phyloP scores from a whole-genome alignment of 2,113 vertebrate genomes.

The Urocolius indicus region DNA sequence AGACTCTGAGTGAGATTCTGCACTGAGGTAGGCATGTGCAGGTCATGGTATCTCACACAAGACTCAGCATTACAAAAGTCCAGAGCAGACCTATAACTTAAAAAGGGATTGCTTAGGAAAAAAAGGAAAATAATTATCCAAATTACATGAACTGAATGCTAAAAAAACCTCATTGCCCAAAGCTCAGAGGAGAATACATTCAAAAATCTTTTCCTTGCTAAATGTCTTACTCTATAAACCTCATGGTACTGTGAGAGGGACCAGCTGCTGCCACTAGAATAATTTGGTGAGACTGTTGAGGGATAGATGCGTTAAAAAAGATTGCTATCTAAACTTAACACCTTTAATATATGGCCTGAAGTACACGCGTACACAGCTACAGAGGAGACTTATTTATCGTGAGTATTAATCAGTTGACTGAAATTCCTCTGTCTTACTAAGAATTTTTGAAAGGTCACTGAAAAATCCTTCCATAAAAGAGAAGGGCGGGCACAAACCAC shows the following conservation, averaged over 20 bases:
- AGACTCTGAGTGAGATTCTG: not conserved
- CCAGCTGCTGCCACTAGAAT: not conserved
- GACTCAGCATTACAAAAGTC: not conserved
- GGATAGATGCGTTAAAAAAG: not conserved
- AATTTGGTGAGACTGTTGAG: not conserved
- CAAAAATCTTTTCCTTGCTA: not conserved
- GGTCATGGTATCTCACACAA: accelerated
- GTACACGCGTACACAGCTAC: not conserved
- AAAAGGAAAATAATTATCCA: not conserved
- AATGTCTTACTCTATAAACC: not conserved
- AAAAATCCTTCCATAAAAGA: not conserved
- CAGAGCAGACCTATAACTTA: not conserved
- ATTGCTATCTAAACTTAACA: not conserved
- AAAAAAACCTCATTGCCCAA: not conserved
- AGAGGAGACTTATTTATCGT: not conserved
- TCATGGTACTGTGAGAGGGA: not conserved
- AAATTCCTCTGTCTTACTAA: not conserved
- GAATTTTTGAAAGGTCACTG: not conserved
- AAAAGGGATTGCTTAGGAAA: not conserved
- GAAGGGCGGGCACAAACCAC: not conserved
- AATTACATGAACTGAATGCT: not conserved
- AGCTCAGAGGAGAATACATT: not conserved
- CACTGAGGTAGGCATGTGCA: not conserved
- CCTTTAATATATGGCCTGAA: not conserved
- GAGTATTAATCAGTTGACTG: not conserved